phyloP scores from a whole-genome alignment of 2,113 vertebrate species.

The Chitala chitala region DNA sequence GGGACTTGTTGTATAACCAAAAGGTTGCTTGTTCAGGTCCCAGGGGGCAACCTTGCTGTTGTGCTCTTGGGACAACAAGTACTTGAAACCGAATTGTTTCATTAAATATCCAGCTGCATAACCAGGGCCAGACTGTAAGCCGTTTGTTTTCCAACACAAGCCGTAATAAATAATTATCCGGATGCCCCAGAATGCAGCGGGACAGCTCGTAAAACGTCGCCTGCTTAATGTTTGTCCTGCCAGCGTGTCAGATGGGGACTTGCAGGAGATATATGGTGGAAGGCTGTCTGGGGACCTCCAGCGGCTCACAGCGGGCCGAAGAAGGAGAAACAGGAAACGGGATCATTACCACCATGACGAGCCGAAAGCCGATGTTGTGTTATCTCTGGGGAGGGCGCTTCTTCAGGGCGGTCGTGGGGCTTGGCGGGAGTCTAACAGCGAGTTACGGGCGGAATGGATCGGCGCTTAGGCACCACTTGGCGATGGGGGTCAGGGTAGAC shows the following conservation, averaged over 20 bases:
- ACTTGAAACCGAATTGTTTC: neutral
- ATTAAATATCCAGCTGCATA: neutral
- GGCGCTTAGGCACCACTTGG: neutral
- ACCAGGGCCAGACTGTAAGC: neutral
- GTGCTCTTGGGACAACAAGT: neutral
- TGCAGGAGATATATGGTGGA: neutral
- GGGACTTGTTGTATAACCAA: too few relatives aligned
- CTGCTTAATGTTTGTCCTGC: neutral
- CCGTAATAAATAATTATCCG: neutral
- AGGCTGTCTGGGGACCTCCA: neutral
- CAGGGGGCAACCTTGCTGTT: neutral
- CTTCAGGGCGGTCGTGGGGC: neutral
- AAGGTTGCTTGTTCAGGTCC: neutral
- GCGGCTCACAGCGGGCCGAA: neutral
- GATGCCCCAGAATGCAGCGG: neutral
- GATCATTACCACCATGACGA: conserved; percentile 21
- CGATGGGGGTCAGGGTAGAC: neutral
- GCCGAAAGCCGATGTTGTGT: conserved; percentile 19
- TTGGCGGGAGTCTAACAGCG: neutral
- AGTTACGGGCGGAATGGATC: conserved; percentile 13
- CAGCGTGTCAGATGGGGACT: neutral
- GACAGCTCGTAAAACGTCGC: neutral
- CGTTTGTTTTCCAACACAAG: neutral
- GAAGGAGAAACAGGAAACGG: neutral
- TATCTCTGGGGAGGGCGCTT: conserved; percentile 3